These are phyloP conservation scores for Drosophila miranda DNA, from an alignment of 1,140 invertebrate species.

Conservation along the genomic window DNA sequence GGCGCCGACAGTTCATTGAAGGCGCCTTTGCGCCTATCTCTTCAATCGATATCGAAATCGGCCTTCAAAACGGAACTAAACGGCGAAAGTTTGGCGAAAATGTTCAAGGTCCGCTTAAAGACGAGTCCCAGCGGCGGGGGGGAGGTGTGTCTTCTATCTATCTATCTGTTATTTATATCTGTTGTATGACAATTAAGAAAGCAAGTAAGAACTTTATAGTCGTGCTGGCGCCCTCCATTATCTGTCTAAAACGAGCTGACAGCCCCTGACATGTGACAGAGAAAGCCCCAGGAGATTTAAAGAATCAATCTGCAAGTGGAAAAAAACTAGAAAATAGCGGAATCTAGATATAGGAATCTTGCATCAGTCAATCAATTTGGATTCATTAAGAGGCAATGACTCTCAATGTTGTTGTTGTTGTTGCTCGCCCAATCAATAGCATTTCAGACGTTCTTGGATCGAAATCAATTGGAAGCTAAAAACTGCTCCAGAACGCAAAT, in stretches of 20 bases:
- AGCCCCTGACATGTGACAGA: slow-evolving; percentile 3
- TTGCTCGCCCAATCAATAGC: slow-evolving; percentile 11
- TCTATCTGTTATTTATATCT: background rate
- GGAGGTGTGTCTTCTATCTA: slow-evolving; percentile 51
- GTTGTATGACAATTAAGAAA: slow-evolving; percentile 1
- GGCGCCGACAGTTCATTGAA: slow-evolving; percentile 51
- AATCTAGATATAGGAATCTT: slow-evolving; percentile 5
- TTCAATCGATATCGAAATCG: slow-evolving; percentile 20
- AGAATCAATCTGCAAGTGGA: too few relatives aligned
- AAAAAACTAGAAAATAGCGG: too few relatives aligned
- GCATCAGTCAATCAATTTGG: slow-evolving; percentile 52
- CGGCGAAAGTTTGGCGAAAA: slow-evolving; percentile 75
- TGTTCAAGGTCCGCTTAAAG: slow-evolving; percentile 77
- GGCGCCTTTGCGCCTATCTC: slow-evolving; percentile 21
- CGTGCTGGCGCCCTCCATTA: slow-evolving; percentile 38
- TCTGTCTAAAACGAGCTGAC: slow-evolving; percentile 27
- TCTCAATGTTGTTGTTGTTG: slow-evolving; percentile 15
- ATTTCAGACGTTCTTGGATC: slow-evolving; percentile 17
- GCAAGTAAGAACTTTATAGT: slow-evolving; percentile 5
- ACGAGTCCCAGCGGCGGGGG: slow-evolving; percentile 59
- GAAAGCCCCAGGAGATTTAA: too few relatives aligned
- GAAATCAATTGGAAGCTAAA: slow-evolving; percentile 19
- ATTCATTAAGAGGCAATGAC: slow-evolving; percentile 34
- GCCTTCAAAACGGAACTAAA: slow-evolving; percentile 74
- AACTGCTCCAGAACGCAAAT: slow-evolving; percentile 29